A percentile compares a stretch with the other conserved stretches of the same genome.
Conservation (phyloP, 2,888 invertebrate species). For the Atherix ibis region DNA sequence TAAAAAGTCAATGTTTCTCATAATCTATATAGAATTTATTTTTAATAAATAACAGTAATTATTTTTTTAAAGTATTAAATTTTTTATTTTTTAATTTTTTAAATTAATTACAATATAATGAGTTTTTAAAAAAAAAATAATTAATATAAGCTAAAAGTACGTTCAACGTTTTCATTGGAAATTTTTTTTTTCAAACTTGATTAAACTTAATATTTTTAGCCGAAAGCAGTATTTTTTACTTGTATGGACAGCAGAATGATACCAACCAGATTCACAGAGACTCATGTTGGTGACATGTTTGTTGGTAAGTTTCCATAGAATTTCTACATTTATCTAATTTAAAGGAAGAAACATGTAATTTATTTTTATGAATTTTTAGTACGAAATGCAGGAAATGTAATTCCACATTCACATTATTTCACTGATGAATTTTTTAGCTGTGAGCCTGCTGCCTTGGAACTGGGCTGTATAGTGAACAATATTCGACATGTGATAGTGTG, state of each 20-base stretch:
- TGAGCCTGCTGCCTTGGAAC: constrained; percentile 89
- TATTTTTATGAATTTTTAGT: constrained; percentile 48
- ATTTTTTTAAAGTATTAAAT: too few relatives aligned
- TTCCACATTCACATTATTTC: constrained; percentile 83
- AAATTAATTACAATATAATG: too few relatives aligned
- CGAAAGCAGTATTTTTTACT: constrained; percentile 91
- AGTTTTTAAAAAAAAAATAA: too few relatives aligned
- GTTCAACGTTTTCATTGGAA: too few relatives aligned
- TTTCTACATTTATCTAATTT: not conserved
- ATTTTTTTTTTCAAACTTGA: too few relatives aligned
- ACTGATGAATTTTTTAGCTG: constrained; percentile 76
- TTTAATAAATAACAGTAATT: too few relatives aligned
- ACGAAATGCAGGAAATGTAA: constrained; percentile 89
- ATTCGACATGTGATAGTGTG: constrained; percentile 88
- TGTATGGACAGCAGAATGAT: constrained; percentile 98
- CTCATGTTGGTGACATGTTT: constrained; percentile 95
- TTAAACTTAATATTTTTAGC: constrained; percentile 65
- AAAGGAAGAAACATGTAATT: too few relatives aligned
- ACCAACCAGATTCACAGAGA: constrained; percentile 87
- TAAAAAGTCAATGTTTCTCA: too few relatives aligned
- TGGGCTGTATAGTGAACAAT: constrained; percentile 83
- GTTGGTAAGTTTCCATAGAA: constrained; percentile 45
- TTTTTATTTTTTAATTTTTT: too few relatives aligned
- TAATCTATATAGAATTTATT: too few relatives aligned
- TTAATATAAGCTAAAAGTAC: too few relatives aligned